phyloP scores from a whole-genome alignment of 2,888 invertebrate genomes.

The Branchipolynoe longqiensis region DNA sequence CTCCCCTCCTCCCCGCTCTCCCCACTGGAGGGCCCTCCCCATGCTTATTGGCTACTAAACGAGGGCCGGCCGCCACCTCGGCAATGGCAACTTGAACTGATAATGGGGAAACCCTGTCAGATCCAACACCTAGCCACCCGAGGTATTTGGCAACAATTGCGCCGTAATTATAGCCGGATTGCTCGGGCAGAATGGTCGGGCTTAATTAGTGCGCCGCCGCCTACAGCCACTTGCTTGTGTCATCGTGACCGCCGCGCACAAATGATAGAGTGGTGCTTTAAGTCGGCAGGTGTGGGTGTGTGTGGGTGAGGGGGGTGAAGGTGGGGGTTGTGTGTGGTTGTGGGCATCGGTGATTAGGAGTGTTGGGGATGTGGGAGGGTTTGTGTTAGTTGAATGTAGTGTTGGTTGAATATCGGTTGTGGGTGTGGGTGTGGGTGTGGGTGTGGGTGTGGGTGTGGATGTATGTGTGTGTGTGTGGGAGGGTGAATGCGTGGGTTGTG shows the following conservation, averaged over 20 bases:
- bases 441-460: no score
- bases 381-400: no score
- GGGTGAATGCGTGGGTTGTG: background rate
- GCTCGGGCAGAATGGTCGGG: conserved; percentile 19
- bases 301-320: background rate
- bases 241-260: conserved; percentile 7
- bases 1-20: background rate
- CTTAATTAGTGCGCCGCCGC: conserved; percentile 34
- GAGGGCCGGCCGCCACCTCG: conserved; percentile 40
- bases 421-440: no score
- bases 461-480: background rate
- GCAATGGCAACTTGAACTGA: conserved; percentile 47
- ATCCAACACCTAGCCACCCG: conserved; percentile 42
- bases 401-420: no score
- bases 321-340: background rate
- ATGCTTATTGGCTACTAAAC: conserved; percentile 43
- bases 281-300: background rate
- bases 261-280: conserved; percentile 9
- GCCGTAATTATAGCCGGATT: conserved; percentile 52
- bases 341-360: background rate
- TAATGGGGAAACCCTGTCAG: conserved; percentile 54
- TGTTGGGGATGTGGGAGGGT: background rate
- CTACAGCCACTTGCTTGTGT: conserved; percentile 42
- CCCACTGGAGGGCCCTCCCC: conserved; percentile 26
- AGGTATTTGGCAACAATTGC: conserved; percentile 55